Percentiles rank a stretch among this genome's conserved stretches.
Conservation (phyloP, 2,888 invertebrate genomes). For the Synanthedon vespiformis region DNA sequence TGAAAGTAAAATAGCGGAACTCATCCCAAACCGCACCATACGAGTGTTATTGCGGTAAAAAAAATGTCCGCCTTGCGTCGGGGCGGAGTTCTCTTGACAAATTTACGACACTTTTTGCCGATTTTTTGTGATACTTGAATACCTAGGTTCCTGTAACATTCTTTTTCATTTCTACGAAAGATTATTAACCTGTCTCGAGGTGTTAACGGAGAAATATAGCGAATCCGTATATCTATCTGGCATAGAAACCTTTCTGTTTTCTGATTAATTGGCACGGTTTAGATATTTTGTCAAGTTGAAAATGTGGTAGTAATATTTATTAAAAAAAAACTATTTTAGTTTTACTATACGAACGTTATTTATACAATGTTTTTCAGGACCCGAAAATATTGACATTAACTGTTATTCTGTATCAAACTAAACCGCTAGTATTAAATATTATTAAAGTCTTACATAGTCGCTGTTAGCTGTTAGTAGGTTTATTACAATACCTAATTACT, state of each 20-base stretch:
- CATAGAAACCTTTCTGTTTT: constrained; percentile 3
- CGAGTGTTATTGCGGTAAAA: not conserved
- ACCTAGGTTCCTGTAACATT: not conserved
- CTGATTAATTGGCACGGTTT: not conserved
- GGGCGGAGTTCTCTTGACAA: not conserved
- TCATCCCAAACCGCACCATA: too few species aligned
- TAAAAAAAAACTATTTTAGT: too few species aligned
- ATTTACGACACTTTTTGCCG: not conserved
- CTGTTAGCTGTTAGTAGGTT: too few species aligned
- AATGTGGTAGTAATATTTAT: too few species aligned
- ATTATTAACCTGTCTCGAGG: constrained; percentile 33
- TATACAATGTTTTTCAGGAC: too few species aligned
- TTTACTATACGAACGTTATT: too few species aligned
- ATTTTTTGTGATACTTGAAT: not conserved
- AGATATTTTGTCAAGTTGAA: not conserved
- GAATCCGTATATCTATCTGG: constrained; percentile 6
- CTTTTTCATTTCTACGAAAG: constrained; percentile 20
- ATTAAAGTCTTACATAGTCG: too few species aligned
- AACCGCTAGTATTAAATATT: too few species aligned
- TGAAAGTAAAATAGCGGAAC: too few species aligned
- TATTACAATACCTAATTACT: too few species aligned
- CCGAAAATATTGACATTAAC: too few species aligned
- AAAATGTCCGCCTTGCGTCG: not conserved
- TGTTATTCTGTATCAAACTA: too few species aligned
- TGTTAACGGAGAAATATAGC: constrained; percentile 36